Conservation (phyloP, 2,113 vertebrate species). For the Dromiciops gliroides region DNA sequence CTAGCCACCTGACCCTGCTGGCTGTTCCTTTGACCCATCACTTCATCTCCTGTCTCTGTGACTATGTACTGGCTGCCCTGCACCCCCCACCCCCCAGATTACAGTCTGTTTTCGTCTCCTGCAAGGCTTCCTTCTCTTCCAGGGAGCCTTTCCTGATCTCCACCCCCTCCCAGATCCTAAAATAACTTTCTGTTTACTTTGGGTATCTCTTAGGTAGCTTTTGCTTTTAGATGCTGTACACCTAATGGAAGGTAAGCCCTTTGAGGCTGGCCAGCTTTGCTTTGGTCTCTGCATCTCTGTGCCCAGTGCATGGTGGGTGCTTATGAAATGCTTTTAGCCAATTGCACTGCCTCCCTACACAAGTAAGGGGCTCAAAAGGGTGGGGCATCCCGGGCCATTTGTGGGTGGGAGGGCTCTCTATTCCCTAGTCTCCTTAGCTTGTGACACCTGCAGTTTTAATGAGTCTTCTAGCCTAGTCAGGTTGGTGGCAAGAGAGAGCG, state of each 20-base stretch:
- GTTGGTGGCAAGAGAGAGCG: not conserved
- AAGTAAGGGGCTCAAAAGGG: not conserved
- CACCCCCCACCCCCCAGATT: too few species aligned
- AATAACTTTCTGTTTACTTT: not conserved
- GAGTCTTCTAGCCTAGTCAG: rapidly evolving
- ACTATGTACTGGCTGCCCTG: not conserved
- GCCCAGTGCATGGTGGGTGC: not conserved
- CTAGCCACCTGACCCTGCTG: not conserved
- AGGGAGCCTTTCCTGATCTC: not conserved
- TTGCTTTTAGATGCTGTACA: not conserved
- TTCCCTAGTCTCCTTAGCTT: not conserved
- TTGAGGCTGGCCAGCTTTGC: not conserved
- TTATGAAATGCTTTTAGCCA: not conserved
- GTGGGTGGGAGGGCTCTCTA: not conserved
- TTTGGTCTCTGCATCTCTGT: not conserved
- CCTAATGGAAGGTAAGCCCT: not conserved
- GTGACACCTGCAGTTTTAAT: not conserved
- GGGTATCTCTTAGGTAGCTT: not conserved
- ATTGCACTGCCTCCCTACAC: not conserved
- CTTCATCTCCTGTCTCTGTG: not conserved
- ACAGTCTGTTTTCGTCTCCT: not conserved
- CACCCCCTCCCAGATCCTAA: not conserved
- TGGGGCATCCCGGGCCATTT: not conserved
- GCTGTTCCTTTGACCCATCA: not conserved
- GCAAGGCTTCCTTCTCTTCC: not conserved